phyloP scores from a whole-genome alignment of 2,797 vertebrate species.

The Ctenopoma multispine region DNA sequence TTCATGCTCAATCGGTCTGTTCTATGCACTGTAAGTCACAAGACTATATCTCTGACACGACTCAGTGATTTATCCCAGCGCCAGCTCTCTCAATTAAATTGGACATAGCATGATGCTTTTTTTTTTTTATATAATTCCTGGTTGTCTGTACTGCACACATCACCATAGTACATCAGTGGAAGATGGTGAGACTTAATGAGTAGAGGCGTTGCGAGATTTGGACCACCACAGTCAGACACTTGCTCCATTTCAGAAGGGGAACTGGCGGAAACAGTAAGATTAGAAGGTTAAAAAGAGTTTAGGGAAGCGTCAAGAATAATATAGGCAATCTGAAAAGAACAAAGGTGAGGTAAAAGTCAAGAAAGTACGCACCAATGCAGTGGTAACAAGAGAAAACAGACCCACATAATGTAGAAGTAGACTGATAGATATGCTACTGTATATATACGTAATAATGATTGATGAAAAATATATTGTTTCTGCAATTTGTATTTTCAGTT shows the following conservation, averaged over 20 bases:
- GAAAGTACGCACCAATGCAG: not conserved
- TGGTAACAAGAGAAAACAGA: not conserved
- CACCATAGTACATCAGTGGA: constrained; percentile 11
- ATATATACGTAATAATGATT: no score
- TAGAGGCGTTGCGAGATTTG: constrained; percentile 36
- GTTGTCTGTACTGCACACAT: not conserved
- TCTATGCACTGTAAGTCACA: constrained; percentile 49
- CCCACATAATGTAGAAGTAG: no score
- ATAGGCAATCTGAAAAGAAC: constrained; percentile 48
- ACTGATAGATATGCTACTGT: no score
- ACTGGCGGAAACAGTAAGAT: constrained; percentile 71
- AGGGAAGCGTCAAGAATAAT: constrained; percentile 76
- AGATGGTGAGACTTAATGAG: not conserved
- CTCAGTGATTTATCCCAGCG: constrained; percentile 23
- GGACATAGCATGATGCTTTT: constrained; percentile 7
- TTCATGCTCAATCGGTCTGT: constrained; percentile 33
- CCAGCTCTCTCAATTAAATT: constrained; percentile 26
- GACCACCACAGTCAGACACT: constrained; percentile 70
- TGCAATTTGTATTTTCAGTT: no score
- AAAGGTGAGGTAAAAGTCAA: constrained; percentile 40
- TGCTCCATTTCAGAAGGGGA: constrained; percentile 46
- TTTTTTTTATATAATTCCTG: constrained; percentile 3
- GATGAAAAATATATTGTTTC: no score
- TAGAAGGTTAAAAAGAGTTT: constrained; percentile 81
- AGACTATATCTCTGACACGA: constrained; percentile 40